Evolutionary conservation across 1,140 invertebrate genomes (phyloP).

Genomic region (Diuraphis noxia): DNA sequence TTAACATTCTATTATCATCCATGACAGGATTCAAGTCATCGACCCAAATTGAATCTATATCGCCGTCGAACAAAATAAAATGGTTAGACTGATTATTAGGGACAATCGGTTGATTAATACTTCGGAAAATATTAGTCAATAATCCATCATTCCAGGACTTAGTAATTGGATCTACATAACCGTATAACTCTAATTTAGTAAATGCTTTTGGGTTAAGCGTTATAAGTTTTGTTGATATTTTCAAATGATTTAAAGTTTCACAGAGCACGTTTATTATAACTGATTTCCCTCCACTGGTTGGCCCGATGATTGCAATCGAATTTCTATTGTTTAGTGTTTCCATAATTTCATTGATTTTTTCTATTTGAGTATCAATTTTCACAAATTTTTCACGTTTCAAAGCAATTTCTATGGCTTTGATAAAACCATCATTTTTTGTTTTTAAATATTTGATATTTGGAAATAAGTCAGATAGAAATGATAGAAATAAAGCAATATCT

Average conservation of each 20-base stretch:
- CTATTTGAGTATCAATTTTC: slow-evolving; percentile 76
- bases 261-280: slow-evolving; percentile 80
- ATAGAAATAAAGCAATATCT: slow-evolving; percentile 82
- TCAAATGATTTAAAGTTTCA: slow-evolving; percentile 72
- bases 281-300: slow-evolving; percentile 87
- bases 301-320: slow-evolving; percentile 87
- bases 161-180: slow-evolving; percentile 78
- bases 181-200: slow-evolving; percentile 85
- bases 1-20: slow-evolving; percentile 83
- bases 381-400: slow-evolving; percentile 72
- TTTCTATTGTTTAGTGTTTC: slow-evolving; percentile 92
- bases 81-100: slow-evolving; percentile 61
- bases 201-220: slow-evolving; percentile 87
- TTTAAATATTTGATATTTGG: slow-evolving; percentile 83
- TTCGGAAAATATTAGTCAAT: slow-evolving; percentile 85
- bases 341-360: slow-evolving; percentile 84
- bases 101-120: slow-evolving; percentile 72
- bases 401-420: slow-evolving; percentile 72
- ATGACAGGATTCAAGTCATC: slow-evolving; percentile 96
- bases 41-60: slow-evolving; percentile 90
- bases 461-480: slow-evolving; percentile 87
- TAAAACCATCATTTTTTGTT: slow-evolving; percentile 82
- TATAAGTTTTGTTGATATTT: slow-evolving; percentile 74
- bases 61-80: slow-evolving; percentile 89
- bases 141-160: slow-evolving; percentile 91